Evolutionary conservation across 2,888 invertebrate species (phyloP).

Genomic region (Selenia dentaria): DNA sequence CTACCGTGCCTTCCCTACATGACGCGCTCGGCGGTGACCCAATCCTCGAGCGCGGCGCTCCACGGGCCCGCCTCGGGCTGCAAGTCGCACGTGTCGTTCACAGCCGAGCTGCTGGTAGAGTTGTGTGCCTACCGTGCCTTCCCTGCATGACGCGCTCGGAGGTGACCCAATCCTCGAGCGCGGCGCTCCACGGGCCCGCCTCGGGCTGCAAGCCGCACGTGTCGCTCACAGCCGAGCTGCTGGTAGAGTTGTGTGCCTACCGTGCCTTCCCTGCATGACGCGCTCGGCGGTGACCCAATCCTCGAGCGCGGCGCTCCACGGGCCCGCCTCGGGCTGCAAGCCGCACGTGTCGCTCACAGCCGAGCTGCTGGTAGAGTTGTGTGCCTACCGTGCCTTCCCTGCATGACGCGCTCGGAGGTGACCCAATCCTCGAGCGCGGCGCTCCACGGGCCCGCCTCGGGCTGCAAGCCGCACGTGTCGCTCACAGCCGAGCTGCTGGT

Average conservation of each 20-base stretch:
- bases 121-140: no score
- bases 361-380: no score
- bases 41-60: slow-evolving; percentile 86
- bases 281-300: slow-evolving; percentile 84
- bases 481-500: no score
- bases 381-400: slow-evolving; percentile 66
- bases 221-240: no score
- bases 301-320: slow-evolving; percentile 86
- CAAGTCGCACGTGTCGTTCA: slow-evolving; percentile 24
- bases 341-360: slow-evolving; percentile 19
- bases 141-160: slow-evolving; percentile 56
- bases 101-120: no score
- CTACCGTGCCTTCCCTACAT: slow-evolving; percentile 62
- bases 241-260: no score
- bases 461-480: slow-evolving; percentile 24
- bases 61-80: slow-evolving; percentile 75
- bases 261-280: slow-evolving; percentile 60
- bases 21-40: slow-evolving; percentile 76
- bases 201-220: slow-evolving; percentile 25
- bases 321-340: slow-evolving; percentile 51
- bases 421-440: slow-evolving; percentile 87
- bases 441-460: slow-evolving; percentile 83
- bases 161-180: slow-evolving; percentile 87
- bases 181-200: slow-evolving; percentile 85
- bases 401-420: slow-evolving; percentile 61